Evolutionary conservation across 2,888 invertebrate genomes (phyloP).

Genomic region (Leucoptera coffeella): DNA sequence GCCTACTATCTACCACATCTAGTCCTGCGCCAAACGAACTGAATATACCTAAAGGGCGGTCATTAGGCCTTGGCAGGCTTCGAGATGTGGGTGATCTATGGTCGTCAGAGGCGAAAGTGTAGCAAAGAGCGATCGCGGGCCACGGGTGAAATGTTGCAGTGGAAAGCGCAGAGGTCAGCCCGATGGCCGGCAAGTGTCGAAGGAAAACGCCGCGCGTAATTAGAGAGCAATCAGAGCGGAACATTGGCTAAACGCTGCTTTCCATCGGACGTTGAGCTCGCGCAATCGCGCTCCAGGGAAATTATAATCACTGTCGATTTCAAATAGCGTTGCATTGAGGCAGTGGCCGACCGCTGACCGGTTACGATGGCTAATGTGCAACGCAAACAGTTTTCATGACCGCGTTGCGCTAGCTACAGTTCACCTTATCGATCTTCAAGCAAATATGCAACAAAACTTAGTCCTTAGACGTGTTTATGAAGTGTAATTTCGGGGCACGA

Average conservation of each 20-base stretch:
- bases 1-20: no score
- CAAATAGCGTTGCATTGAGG: constrained; percentile 31
- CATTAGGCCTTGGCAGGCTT: no score
- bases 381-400: constrained; percentile 19
- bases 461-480: no score
- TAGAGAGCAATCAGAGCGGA: constrained; percentile 50
- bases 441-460: no score
- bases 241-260: constrained; percentile 52
- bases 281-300: constrained; percentile 43
- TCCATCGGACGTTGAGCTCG: constrained; percentile 50
- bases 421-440: no score
- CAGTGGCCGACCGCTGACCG: constrained; percentile 18
- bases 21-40: no score
- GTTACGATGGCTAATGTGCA: no score
- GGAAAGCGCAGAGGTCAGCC: constrained; percentile 42
- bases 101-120: constrained; percentile 37
- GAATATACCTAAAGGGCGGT: no score
- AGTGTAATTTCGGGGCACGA: no score
- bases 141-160: constrained; percentile 33
- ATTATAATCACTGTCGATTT: constrained; percentile 53
- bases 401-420: no score
- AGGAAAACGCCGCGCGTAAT: constrained; percentile 43
- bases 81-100: no score
- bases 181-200: constrained; percentile 31
- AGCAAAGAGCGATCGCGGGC: constrained; percentile 14